phyloP scores from a whole-genome alignment of 1,140 invertebrate species.

The Drosophila sulfurigaster region DNA sequence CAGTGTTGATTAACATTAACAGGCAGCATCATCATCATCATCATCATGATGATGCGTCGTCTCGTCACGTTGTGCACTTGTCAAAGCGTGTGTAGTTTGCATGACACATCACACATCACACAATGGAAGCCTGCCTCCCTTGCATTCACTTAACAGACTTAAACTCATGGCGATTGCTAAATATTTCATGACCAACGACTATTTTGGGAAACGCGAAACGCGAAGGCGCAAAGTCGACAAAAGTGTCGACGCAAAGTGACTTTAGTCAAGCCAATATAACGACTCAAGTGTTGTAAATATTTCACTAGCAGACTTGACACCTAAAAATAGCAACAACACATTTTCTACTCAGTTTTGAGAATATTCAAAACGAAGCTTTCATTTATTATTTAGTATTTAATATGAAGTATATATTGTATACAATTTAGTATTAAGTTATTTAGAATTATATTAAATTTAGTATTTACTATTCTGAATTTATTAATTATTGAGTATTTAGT shows the following conservation, averaged over 20 bases:
- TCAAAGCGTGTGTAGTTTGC: constrained; percentile 9
- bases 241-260: too few relatives aligned
- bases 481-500: too few relatives aligned
- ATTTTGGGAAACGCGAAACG: constrained; percentile 4
- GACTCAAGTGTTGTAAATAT: constrained; percentile 8
- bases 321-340: background rate
- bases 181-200: constrained; percentile 5
- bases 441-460: too few relatives aligned
- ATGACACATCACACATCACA: background rate
- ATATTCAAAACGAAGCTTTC: too few relatives aligned
- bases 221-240: constrained; percentile 3
- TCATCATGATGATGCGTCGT: too few relatives aligned
- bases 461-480: too few relatives aligned
- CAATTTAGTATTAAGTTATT: too few relatives aligned
- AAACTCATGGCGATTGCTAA: constrained; percentile 12
- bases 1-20: constrained; percentile 15
- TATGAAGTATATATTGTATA: too few relatives aligned
- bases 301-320: background rate
- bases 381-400: too few relatives aligned
- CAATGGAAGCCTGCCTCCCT: background rate
- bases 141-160: constrained; percentile 3
- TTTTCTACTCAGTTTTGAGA: background rate
- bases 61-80: constrained; percentile 13
- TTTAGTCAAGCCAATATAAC: background rate
- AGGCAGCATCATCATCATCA: background rate